Evolutionary conservation across 2,888 invertebrate genomes (phyloP), one percentile per base, ranked within the genome.

Genomic region (Dryadula phaetusa): DNA sequence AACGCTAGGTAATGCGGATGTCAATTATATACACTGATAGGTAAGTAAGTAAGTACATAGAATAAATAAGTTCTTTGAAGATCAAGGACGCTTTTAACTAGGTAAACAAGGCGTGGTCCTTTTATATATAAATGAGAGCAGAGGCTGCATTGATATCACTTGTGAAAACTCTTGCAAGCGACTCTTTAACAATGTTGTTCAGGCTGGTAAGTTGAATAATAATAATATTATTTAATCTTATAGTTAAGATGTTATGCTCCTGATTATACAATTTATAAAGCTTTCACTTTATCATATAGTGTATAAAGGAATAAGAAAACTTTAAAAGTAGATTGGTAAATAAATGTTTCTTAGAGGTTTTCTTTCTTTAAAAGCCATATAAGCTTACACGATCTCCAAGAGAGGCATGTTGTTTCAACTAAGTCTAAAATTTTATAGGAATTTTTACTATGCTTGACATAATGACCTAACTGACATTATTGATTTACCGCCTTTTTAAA

Each of bases 11-110:
- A 80, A 85, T 76, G 70, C 87, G 87, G 88, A 88, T 86, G 80
- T 85, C 72, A 75, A 78, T 83, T 79, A 79, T 72, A 80, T 76
- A 78, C 77, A 79, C 76, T 74, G 68, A 74, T 75, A 72, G 71
- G 78, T 77, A 65, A 77, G 78, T 75, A 72, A 71, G 78, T 77
- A 65, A 77, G 78, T 81, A 82, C 78, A 79, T 75, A 76, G 79
- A 79, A 81, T 82, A 82, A 75, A 81, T 81, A 81, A 82, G 78
- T 82, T 82, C 79, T 81, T 79, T 83, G 89, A 91, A 91, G 90
- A 91, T 91, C 90, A 92, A 92, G 92, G 92, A 86, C 90, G 75
- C 79, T 87, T 90, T 90, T 91, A 75, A 61, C 72, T 73, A 73
- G 52, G 81, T 78, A 73, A 75, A 70, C 77, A 71, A 81, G 90